phyloP scores from a whole-genome alignment of 2,888 invertebrate genomes.

The Pammene aurita region DNA sequence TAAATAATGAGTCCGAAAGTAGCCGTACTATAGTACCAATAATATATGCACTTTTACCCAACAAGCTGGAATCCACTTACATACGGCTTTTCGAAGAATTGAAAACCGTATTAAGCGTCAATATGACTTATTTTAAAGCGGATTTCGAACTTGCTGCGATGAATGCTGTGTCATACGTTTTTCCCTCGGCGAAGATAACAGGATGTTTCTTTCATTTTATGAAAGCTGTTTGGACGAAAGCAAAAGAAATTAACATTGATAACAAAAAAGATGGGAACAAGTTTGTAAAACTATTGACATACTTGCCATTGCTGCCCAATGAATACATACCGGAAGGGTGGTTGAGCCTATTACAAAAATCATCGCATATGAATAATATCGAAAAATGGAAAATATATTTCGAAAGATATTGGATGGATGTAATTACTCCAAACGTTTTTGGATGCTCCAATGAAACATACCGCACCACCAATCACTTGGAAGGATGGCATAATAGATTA shows the following conservation, averaged over 20 bases:
- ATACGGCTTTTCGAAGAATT: constrained; percentile 8
- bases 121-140: not conserved
- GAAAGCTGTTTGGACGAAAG: too few relatives aligned
- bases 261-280: too few relatives aligned
- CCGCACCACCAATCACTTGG: not conserved
- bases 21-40: constrained; percentile 1
- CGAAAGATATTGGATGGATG: too few relatives aligned
- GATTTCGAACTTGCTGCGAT: constrained; percentile 12
- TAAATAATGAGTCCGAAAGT: too few relatives aligned
- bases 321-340: too few relatives aligned
- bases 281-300: too few relatives aligned
- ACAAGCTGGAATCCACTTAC: constrained; percentile 3
- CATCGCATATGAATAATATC: too few relatives aligned
- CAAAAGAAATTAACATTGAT: too few relatives aligned
- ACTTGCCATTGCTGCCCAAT: too few relatives aligned
- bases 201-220: constrained; percentile 7
- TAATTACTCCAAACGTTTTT: too few relatives aligned
- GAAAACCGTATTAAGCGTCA: not conserved
- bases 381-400: too few relatives aligned
- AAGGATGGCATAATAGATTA: not conserved
- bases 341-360: too few relatives aligned
- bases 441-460: not conserved
- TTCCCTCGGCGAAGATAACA: constrained; percentile 6
- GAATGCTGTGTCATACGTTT: constrained; percentile 4
- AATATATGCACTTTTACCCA: constrained; percentile 16